These are phyloP conservation scores for Litocranius walleri DNA, from an alignment of 2,113 vertebrate genomes.

Conservation along the genomic window DNA sequence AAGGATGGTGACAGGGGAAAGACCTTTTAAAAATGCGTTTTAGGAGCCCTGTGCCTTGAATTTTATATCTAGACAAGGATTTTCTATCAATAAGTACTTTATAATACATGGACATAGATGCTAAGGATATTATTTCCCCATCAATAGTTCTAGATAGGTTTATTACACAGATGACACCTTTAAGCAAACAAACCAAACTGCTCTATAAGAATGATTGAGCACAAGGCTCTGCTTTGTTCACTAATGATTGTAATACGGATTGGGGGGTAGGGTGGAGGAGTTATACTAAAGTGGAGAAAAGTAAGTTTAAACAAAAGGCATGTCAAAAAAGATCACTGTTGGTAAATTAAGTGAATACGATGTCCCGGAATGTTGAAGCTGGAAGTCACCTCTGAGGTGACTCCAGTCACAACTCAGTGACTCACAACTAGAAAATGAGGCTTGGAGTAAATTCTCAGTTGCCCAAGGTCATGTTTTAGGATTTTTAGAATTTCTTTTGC, in stretches of 20 bases:
- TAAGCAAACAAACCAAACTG: neutral
- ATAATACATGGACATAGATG: neutral
- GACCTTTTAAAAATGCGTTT: neutral
- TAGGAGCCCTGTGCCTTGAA: neutral
- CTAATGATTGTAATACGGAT: neutral
- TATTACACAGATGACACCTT: neutral
- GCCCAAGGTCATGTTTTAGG: neutral
- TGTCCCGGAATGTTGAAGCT: neutral
- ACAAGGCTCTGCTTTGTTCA: neutral
- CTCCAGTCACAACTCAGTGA: too few relatives aligned
- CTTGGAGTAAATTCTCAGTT: neutral
- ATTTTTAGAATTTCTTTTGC: neutral
- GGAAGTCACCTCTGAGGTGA: neutral
- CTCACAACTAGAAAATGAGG: constrained; percentile 15
- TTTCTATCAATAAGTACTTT: neutral
- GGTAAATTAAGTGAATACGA: neutral
- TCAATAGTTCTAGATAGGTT: neutral
- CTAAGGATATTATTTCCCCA: neutral
- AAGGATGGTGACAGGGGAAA: neutral
- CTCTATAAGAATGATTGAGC: neutral
- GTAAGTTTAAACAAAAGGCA: neutral
- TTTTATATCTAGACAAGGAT: neutral
- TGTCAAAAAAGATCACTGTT: neutral
- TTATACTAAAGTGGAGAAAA: neutral
- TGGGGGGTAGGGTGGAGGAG: neutral